Evolutionary conservation across 2,797 vertebrate species (phyloP), one percentile per base, ranked within the genome.

Genomic region (Dermochelys coriacea): DNA sequence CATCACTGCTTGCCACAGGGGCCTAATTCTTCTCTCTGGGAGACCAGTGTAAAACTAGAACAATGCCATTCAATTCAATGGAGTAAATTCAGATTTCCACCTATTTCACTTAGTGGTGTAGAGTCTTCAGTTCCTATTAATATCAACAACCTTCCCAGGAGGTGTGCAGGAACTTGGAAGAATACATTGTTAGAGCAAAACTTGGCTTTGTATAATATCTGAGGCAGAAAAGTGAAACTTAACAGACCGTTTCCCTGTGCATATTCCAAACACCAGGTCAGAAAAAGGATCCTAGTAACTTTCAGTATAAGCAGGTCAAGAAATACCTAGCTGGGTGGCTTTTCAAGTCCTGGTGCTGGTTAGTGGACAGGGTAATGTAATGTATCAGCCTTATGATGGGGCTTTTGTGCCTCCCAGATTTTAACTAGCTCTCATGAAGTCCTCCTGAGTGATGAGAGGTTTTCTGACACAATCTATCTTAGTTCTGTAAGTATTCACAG

Each of bases 391-490:
- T 84, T 90, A 47, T 23, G 88, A 92, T 54, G n/a, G 8, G 52
- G 88, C n/a, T 57, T 87, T 88, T 94, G 34, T 92, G 54, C 49
- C 49, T 94, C 88, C 88, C 82, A 86, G 64, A 57, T 79, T 87
- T 75, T 80, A 87, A 79, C 9, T n/a, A 57, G 16, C 27, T 18
- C 64, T 90, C 0, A 0, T 41, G 82, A 54, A 94, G 80, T 55
- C 54, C 86, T 93, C 49, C 80, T 52, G 61, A 89, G 79, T 47
- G 68, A 81, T 86, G 88, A 86, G 45, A 31, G 91, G 88, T 92
- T 97, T 96, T 97, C 91, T 95, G 93, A 47, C 0, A 91, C 80
- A 88, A 95, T 96, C 95, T 97, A 94, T 97, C 95, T 95, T 95
- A 86, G 89, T 89, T 87, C 93, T 95, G 85, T 92, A 52, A 96